phyloP scores from a whole-genome alignment of 2,113 vertebrate genomes.

The Misgurnus mizolepis region DNA sequence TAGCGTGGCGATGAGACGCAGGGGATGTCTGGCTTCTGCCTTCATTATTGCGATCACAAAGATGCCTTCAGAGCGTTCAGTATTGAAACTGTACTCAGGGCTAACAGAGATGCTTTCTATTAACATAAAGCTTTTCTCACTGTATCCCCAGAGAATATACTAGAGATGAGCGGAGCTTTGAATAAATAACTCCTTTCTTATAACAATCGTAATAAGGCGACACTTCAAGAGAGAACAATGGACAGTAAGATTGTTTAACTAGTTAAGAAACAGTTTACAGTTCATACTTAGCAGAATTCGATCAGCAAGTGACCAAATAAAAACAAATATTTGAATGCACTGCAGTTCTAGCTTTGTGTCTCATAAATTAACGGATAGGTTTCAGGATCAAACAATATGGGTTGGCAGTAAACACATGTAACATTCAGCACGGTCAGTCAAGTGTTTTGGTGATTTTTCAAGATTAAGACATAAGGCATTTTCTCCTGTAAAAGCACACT shows the following conservation, averaged over 20 bases:
- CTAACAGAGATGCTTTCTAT: conserved; percentile 81
- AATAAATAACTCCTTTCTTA: conserved; percentile 34
- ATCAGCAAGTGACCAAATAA: background rate
- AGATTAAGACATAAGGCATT: background rate
- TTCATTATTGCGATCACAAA: conserved; percentile 90
- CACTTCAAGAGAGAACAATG: background rate
- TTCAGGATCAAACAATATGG: background rate
- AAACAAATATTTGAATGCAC: background rate
- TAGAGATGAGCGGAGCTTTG: conserved; percentile 39
- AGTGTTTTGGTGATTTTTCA: background rate
- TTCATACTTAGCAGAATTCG: background rate
- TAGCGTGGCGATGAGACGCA: conserved; percentile 92
- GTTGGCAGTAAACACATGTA: conserved; percentile 2
- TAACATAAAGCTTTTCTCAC: conserved; percentile 73
- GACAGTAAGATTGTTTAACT: background rate
- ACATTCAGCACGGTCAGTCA: background rate
- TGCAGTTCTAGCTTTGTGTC: background rate
- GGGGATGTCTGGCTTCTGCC: conserved; percentile 88
- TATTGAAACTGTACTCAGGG: conserved; percentile 69
- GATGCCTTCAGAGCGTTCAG: conserved; percentile 87
- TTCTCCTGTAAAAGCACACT: background rate
- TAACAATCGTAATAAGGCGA: too few relatives aligned
- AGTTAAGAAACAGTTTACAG: background rate
- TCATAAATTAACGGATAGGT: conserved; percentile 6
- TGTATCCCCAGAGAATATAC: conserved; percentile 40